Percentiles rank a stretch among this genome's conserved stretches.
phyloP scores from a whole-genome alignment of 1,140 invertebrate genomes.

The Bombus fervidus region DNA sequence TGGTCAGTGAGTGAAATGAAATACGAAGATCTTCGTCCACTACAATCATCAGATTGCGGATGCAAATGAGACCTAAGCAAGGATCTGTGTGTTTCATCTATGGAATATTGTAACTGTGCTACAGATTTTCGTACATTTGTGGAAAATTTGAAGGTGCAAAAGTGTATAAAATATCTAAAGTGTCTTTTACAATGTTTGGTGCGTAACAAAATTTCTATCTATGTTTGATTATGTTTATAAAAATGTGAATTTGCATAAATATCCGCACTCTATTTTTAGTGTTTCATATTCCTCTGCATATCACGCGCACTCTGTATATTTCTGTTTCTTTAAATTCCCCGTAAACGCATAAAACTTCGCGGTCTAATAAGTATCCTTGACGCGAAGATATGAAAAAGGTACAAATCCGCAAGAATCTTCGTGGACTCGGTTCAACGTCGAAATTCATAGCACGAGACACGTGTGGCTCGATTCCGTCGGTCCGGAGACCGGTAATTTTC shows the following conservation, averaged over 20 bases:
- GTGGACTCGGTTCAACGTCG: not conserved
- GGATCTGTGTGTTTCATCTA: too few relatives aligned
- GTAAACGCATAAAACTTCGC: not conserved
- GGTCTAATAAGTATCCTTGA: not conserved
- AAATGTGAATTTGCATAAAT: not conserved
- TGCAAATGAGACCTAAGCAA: too few relatives aligned
- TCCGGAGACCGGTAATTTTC: constrained; percentile 2
- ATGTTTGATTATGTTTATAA: not conserved
- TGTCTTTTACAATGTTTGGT: too few relatives aligned
- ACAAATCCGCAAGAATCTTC: not conserved
- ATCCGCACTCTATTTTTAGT: not conserved
- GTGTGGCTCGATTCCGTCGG: not conserved
- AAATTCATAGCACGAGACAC: not conserved
- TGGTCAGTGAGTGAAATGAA: too few relatives aligned
- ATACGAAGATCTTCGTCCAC: too few relatives aligned
- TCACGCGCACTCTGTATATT: not conserved
- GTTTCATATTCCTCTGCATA: not conserved
- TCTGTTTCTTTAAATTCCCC: not conserved
- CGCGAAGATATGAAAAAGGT: not conserved
- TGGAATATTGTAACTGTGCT: too few relatives aligned
- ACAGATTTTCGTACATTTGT: too few relatives aligned
- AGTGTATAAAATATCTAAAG: too few relatives aligned
- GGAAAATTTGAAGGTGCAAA: too few relatives aligned
- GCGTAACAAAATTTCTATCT: too few relatives aligned
- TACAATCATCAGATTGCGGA: too few relatives aligned